Evolutionary conservation across 2,797 vertebrate genomes (phyloP).

Genomic region (Tangara arthus): DNA sequence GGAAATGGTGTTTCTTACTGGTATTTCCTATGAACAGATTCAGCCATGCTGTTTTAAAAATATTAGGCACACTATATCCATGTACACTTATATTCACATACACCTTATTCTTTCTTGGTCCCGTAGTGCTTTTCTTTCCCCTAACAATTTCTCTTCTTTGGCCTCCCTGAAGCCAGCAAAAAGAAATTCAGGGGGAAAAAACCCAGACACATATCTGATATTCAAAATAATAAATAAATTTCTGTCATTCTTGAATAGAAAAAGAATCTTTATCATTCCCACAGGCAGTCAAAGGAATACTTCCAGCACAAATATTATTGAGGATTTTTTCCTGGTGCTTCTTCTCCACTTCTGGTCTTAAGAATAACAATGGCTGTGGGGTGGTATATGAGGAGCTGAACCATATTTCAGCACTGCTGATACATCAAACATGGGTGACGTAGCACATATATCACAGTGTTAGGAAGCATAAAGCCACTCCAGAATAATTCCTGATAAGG

Average conservation of each 20-base stretch:
- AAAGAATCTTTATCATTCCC: background rate
- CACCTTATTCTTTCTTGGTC: background rate
- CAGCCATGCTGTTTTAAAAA: background rate
- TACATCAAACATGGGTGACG: rapidly evolving
- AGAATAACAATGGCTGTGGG: background rate
- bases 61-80: background rate
- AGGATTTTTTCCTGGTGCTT: background rate
- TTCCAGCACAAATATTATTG: background rate
- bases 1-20: background rate
- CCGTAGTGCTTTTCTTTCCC: background rate
- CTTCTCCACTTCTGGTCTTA: background rate
- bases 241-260: background rate
- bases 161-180: background rate
- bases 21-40: background rate
- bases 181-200: background rate
- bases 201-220: background rate
- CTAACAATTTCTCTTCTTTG: background rate
- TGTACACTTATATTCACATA: background rate
- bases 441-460: background rate
- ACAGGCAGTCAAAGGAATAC: background rate
- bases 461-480: background rate
- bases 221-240: background rate
- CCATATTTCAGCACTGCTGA: background rate
- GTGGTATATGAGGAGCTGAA: background rate
- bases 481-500: background rate